Base-by-base conservation (phyloP, 1,140 invertebrate species). In the Drosophila punjabiensis region DNA sequence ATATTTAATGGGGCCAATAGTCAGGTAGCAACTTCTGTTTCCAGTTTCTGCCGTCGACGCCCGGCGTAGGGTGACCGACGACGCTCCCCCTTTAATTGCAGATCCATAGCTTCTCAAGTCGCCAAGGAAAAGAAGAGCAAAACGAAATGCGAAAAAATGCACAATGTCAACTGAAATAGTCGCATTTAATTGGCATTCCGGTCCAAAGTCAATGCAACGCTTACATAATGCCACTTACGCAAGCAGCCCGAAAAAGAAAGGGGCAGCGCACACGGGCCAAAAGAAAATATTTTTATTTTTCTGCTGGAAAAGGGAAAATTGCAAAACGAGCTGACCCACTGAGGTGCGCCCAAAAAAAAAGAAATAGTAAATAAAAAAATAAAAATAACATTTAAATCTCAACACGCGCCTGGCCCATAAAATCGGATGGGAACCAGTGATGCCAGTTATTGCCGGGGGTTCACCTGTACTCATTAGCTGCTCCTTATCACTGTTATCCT, bases 151-250 rank as follows among this genome's bases (percentile, higher is more conserved):
- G 35, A 14, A 78, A 78, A 85, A 84, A 69, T 86, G 67, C 66
- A 79, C 65, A 78, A 71, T 84, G 81, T 84, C 68, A 70, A 88
- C 65, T 81, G 52, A 76, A 79, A 68, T 39, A 66, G 41, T 50
- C 41, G 30, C 20, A 53, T 74, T 68, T 47, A 59, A 62, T 58
- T 56, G 75, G 37, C 77, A 79, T 79, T 83, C 55, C 67, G 68
- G 80, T 88, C 76, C 84, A 89, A 88, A 88, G 84, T 89, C 84
- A 88, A 89, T 81, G 84, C 73, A 81, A 89, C 68, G 77, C 77
- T 89, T 89, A 89, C 68, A 78, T 88, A 88, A 89, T 48, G 48
- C 39, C 9, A 76, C 66, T 88, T 88, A 89, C 81, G 81, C 82
- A 89, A 89, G 65, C 63, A 28, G 9, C 11, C 30, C 16, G 8